Percentiles rank a stretch among this genome's conserved stretches.
phyloP scores from a whole-genome alignment of 2,797 vertebrate genomes.

The Hyperoplus immaculatus region DNA sequence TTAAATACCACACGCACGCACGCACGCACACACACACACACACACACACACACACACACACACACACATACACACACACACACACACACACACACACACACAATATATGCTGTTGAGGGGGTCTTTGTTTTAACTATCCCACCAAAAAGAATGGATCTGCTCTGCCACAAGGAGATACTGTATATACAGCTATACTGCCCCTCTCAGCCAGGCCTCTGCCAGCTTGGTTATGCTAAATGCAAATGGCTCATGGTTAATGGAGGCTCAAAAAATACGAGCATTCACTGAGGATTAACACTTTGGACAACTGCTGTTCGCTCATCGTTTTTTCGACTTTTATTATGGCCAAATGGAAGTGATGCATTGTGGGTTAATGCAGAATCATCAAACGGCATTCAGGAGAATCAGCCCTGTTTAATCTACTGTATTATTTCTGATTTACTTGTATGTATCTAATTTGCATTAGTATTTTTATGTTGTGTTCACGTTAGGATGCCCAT shows the following conservation, averaged over 20 bases:
- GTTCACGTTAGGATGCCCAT: no score
- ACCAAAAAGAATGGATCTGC: slow-evolving; percentile 75
- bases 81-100: slow-evolving; percentile 13
- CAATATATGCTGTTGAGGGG: slow-evolving; percentile 24
- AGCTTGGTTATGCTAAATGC: slow-evolving; percentile 75
- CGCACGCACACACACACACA: not conserved
- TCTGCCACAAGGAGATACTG: slow-evolving; percentile 59
- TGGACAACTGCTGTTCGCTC: slow-evolving; percentile 67
- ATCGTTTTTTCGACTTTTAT: slow-evolving; percentile 62
- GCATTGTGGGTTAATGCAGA: slow-evolving; percentile 32
- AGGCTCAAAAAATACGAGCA: slow-evolving; percentile 40
- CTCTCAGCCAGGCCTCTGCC: slow-evolving; percentile 51
- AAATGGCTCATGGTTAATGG: slow-evolving; percentile 65
- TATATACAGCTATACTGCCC: slow-evolving; percentile 49
- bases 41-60: slow-evolving; percentile 7
- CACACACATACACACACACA: slow-evolving; percentile 7
- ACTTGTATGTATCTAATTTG: no score
- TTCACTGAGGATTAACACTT: slow-evolving; percentile 71
- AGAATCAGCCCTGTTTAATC: slow-evolving; percentile 19
- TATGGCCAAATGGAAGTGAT: slow-evolving; percentile 47
- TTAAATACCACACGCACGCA: slow-evolving; percentile 61
- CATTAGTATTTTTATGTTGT: no score
- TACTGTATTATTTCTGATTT: no score
- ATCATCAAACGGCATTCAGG: slow-evolving; percentile 33
- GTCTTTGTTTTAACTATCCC: slow-evolving; percentile 71